These are phyloP conservation scores for Alauda arvensis DNA, from an alignment of 2,797 vertebrate species.

Conservation along the genomic window DNA sequence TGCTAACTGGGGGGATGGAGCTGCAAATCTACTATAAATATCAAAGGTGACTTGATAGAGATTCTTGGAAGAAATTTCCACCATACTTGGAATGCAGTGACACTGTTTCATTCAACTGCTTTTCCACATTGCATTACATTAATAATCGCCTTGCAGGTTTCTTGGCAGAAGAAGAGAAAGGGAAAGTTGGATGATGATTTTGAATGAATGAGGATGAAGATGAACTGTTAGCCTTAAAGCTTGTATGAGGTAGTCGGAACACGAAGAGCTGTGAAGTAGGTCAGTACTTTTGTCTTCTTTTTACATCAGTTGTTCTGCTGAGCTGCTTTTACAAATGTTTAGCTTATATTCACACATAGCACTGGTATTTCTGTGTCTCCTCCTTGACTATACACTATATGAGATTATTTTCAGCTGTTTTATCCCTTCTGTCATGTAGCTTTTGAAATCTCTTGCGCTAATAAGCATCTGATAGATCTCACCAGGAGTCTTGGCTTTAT, in stretches of 20 bases:
- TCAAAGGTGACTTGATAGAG: constrained; percentile 43
- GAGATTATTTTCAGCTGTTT: constrained; percentile 35
- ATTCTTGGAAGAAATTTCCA: constrained; percentile 49
- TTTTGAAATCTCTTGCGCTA: constrained; percentile 22
- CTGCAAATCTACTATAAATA: constrained; percentile 45
- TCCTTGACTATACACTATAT: not conserved
- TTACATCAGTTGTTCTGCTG: constrained; percentile 26
- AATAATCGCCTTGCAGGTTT: constrained; percentile 54
- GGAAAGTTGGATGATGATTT: constrained; percentile 48
- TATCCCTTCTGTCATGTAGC: constrained; percentile 47
- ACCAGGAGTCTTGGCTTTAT: constrained; percentile 60
- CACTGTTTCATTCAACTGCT: constrained; percentile 36
- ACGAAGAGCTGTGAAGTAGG: constrained; percentile 38
- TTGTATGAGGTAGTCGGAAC: constrained; percentile 43
- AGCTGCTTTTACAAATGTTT: constrained; percentile 38
- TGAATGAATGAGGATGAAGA: constrained; percentile 54
- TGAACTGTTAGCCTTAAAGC: constrained; percentile 48
- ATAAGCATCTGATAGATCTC: constrained; percentile 63
- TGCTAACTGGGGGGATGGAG: constrained; percentile 49
- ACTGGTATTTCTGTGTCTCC: not conserved
- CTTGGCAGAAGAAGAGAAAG: constrained; percentile 50
- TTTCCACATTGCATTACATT: constrained; percentile 45
- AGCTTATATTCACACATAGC: constrained; percentile 13
- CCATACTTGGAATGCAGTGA: constrained; percentile 32
- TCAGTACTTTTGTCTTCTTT: constrained; percentile 51